These are phyloP conservation scores for Ptychochromis oligacanthus DNA, from an alignment of 2,113 vertebrate species.

Conservation along the genomic window DNA sequence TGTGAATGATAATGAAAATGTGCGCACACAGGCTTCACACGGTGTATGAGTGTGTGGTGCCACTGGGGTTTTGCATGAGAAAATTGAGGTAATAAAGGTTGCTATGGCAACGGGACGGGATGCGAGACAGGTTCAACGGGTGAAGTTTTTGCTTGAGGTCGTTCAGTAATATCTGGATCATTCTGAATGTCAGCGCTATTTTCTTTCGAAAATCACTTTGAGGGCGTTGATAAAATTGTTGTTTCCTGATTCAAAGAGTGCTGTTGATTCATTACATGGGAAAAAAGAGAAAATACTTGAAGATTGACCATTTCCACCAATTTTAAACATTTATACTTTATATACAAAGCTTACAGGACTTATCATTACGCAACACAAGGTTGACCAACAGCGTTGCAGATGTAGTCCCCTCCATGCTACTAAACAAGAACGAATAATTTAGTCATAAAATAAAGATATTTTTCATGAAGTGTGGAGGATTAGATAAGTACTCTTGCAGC, in stretches of 20 bases:
- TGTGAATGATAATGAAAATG: background rate
- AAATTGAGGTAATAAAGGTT: slow-evolving; percentile 10
- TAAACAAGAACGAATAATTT: background rate
- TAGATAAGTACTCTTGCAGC: background rate
- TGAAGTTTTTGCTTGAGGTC: background rate
- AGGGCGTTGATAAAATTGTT: background rate
- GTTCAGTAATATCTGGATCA: background rate
- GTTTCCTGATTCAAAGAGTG: background rate
- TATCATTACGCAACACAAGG: background rate
- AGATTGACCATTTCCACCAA: background rate
- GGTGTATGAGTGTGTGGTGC: background rate
- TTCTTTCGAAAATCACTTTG: background rate
- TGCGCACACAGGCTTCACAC: background rate
- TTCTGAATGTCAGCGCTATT: background rate
- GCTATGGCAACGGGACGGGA: slow-evolving; percentile 7
- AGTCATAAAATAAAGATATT: background rate
- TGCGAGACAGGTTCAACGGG: background rate
- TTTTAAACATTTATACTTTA: background rate
- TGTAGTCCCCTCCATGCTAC: background rate
- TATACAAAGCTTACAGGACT: background rate
- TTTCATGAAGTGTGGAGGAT: background rate
- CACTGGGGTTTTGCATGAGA: background rate
- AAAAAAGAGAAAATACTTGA: background rate
- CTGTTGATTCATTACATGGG: background rate
- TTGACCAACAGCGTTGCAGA: background rate